Evolutionary conservation across 2,888 invertebrate genomes (phyloP).

Genomic region (Pollenia angustigena): DNA sequence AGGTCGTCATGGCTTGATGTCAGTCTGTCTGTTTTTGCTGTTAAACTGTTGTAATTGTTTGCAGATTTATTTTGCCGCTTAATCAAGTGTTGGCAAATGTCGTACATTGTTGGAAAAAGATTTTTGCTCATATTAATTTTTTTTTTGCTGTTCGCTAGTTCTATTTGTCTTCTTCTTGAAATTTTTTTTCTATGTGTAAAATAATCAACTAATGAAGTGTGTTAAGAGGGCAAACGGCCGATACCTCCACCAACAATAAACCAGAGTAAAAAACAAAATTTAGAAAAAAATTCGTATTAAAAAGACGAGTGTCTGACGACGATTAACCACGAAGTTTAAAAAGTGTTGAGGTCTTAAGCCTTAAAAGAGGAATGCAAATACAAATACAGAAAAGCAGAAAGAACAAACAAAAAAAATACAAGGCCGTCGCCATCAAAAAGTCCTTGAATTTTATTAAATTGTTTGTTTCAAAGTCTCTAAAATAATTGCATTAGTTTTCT

Average conservation of each 20-base stretch:
- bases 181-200: slow-evolving; percentile 4
- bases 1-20: slow-evolving; percentile 31
- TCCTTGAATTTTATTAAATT: slow-evolving; percentile 71
- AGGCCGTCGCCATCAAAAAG: slow-evolving; percentile 70
- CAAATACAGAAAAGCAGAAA: not conserved
- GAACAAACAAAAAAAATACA: slow-evolving; percentile 40
- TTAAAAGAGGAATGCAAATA: slow-evolving; percentile 55
- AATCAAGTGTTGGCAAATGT: slow-evolving; percentile 56
- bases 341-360: slow-evolving; percentile 63
- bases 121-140: not conserved
- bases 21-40: slow-evolving; percentile 22
- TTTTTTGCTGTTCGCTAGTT: slow-evolving; percentile 16
- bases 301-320: slow-evolving; percentile 71
- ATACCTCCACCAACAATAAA: slow-evolving; percentile 26
- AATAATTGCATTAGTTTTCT: slow-evolving; percentile 62
- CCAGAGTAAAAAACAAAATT: not conserved
- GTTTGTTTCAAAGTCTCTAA: slow-evolving; percentile 68
- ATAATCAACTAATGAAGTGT: slow-evolving; percentile 81
- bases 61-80: slow-evolving; percentile 65
- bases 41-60: slow-evolving; percentile 52
- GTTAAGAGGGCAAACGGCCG: slow-evolving; percentile 82
- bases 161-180: not conserved
- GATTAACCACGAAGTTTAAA: slow-evolving; percentile 65
- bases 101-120: slow-evolving; percentile 4
- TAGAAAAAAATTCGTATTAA: slow-evolving; percentile 26